phyloP scores from a whole-genome alignment of 2,888 invertebrate genomes.

The Meandrusa payeni region DNA sequence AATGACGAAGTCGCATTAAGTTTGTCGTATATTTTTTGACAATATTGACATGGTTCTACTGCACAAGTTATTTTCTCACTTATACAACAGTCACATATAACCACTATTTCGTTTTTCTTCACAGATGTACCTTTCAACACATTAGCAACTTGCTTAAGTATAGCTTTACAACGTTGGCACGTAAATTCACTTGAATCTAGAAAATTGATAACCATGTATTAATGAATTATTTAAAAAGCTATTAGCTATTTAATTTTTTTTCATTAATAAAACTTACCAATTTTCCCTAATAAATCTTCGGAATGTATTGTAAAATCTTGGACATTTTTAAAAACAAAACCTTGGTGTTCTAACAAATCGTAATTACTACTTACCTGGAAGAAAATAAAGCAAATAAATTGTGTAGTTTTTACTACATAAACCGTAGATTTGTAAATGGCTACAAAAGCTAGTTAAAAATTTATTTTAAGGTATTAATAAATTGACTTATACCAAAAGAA shows the following conservation, averaged over 20 bases:
- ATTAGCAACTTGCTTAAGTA: constrained; percentile 42
- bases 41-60: constrained; percentile 42
- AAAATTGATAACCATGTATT: too few relatives aligned
- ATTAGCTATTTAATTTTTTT: neutral
- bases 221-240: too few relatives aligned
- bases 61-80: constrained; percentile 27
- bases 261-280: constrained; percentile 8
- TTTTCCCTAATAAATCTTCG: constrained; percentile 12
- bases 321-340: constrained; percentile 15
- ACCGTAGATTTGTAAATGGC: too few relatives aligned
- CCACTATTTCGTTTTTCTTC: constrained; percentile 38
- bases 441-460: too few relatives aligned
- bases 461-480: too few relatives aligned
- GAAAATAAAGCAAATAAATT: neutral
- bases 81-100: constrained; percentile 54
- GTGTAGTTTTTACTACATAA: too few relatives aligned
- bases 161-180: constrained; percentile 53
- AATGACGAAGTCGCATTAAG: constrained; percentile 31
- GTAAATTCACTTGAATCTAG: constrained; percentile 43
- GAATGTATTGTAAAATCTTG: constrained; percentile 7
- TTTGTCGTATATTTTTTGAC: constrained; percentile 45
- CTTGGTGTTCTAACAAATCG: constrained; percentile 10
- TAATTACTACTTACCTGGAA: constrained; percentile 11
- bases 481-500: too few relatives aligned
- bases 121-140: constrained; percentile 31